Conservation (phyloP, 2,888 invertebrate species). For the Plagodis dolabraria region DNA sequence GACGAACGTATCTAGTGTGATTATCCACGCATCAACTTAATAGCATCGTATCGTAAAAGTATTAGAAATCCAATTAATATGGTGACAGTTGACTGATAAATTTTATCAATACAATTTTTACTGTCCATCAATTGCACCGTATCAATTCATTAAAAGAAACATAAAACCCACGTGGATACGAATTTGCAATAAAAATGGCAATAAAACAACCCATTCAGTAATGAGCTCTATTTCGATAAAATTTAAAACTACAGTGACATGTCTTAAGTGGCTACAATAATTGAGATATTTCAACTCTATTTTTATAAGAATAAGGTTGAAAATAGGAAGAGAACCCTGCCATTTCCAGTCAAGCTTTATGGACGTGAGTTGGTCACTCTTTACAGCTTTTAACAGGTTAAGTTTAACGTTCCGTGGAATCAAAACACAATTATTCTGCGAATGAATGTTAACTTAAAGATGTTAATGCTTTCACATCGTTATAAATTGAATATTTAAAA, state of each 20-base stretch:
- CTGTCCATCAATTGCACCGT: background rate
- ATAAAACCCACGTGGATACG: conserved; percentile 15
- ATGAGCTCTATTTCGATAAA: conserved; percentile 20
- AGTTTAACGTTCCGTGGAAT: conserved; percentile 32
- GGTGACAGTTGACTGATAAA: background rate
- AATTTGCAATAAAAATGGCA: conserved; percentile 21
- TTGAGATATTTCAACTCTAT: conserved; percentile 4
- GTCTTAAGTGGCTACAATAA: conserved; percentile 2
- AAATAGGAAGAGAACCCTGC: conserved; percentile 1
- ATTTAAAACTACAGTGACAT: conserved; percentile 15
- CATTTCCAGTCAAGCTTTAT: conserved; percentile 26
- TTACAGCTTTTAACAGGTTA: conserved; percentile 35
- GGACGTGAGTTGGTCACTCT: conserved; percentile 22
- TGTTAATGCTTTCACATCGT: conserved; percentile 7
- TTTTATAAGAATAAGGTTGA: background rate
- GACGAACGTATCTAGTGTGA: no score
- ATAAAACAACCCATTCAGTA: conserved; percentile 20
- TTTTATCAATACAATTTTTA: background rate
- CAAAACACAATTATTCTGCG: conserved; percentile 31
- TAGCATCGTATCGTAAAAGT: no score
- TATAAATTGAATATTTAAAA: no score
- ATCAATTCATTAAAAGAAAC: conserved; percentile 16
- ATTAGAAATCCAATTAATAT: no score
- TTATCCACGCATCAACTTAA: no score
- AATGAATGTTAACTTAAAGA: conserved; percentile 12